These are phyloP conservation scores for Argya squamiceps DNA, from an alignment of 2,797 vertebrate genomes.

Conservation along the genomic window DNA sequence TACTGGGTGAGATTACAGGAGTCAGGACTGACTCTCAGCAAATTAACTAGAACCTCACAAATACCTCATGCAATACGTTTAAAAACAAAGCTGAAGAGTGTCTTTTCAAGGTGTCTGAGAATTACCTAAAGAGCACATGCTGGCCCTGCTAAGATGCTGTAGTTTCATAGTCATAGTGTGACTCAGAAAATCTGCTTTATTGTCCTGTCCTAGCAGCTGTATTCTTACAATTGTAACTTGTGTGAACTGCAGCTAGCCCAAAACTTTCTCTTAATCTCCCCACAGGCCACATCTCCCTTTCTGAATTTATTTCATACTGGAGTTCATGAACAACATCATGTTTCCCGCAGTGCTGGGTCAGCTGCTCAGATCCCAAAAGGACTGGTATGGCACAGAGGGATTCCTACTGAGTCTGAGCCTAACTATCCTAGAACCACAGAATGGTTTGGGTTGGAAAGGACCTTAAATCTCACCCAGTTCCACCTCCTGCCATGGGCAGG, in stretches of 20 bases:
- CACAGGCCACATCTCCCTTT: not conserved
- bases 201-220: not conserved
- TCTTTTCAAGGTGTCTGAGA: not conserved
- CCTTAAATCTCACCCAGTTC: not conserved
- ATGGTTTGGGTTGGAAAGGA: not conserved
- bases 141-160: not conserved
- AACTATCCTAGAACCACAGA: not conserved
- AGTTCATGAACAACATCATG: not conserved
- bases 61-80: not conserved
- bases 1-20: not conserved
- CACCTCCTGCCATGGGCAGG: not conserved
- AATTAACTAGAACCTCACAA: not conserved
- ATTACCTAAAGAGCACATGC: rapidly evolving
- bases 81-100: not conserved
- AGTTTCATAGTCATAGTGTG: rapidly evolving
- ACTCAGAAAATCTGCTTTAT: not conserved
- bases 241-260: not conserved
- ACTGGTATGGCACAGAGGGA: not conserved
- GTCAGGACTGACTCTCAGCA: not conserved
- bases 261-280: not conserved
- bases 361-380: not conserved
- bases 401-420: not conserved
- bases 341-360: not conserved
- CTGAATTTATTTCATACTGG: not conserved
- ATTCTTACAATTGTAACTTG: not conserved